Conservation (phyloP, 2,888 invertebrate species). For the Onthophagus sagittarius region DNA sequence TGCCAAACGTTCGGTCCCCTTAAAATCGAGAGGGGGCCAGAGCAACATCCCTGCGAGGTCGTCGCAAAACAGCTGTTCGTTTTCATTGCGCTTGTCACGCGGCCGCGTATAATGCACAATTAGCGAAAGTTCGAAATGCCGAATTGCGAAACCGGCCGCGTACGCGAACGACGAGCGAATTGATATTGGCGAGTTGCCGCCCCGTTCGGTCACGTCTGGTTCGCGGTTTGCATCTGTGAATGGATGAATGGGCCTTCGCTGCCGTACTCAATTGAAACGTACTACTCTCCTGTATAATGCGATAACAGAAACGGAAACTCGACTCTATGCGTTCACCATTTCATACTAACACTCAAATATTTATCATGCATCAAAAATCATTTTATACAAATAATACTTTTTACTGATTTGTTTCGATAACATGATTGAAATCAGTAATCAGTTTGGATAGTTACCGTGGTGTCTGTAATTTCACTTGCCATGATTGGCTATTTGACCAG, state of each 20-base stretch:
- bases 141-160: slow-evolving; percentile 3
- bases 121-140: slow-evolving; percentile 6
- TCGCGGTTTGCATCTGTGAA: background rate
- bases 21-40: background rate
- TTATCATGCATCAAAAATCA: no score
- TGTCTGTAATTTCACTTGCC: no score
- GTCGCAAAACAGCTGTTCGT: slow-evolving; percentile 8
- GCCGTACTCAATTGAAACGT: background rate
- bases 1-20: background rate
- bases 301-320: background rate
- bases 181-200: slow-evolving; percentile 1
- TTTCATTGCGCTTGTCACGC: background rate
- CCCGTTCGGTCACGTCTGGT: background rate
- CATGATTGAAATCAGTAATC: no score
- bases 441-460: no score
- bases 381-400: no score
- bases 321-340: background rate
- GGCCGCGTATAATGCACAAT: slow-evolving; percentile 4
- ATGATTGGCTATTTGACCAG: no score
- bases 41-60: background rate
- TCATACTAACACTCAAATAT: background rate
- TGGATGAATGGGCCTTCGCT: background rate
- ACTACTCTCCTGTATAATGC: background rate
- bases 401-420: no score
- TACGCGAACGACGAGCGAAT: slow-evolving; percentile 1